A percentile compares a stretch with the other conserved stretches of the same genome.
Evolutionary conservation across 2,113 vertebrate species (phyloP).

Genomic region (Bujurquina vittata): DNA sequence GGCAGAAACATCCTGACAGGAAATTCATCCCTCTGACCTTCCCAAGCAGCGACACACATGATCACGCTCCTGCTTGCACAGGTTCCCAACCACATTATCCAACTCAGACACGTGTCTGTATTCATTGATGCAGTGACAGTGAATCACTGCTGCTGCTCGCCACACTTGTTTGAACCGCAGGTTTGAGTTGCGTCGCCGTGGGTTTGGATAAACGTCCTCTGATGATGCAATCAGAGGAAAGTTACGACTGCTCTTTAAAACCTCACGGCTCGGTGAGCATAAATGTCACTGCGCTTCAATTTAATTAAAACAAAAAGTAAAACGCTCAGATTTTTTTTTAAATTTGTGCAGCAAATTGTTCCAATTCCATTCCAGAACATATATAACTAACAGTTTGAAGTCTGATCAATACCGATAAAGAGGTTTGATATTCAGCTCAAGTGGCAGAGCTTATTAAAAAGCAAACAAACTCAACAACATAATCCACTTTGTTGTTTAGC

Average conservation of each 20-base stretch:
- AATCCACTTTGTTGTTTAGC: not conserved
- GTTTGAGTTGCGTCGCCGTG: no score
- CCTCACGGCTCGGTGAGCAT: not conserved
- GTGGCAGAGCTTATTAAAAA: no score
- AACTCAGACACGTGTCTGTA: not conserved
- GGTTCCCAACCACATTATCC: not conserved
- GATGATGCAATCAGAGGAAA: not conserved
- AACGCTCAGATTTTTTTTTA: no score
- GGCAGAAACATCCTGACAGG: not conserved
- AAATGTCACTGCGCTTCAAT: no score
- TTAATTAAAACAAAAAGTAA: no score
- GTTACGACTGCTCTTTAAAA: not conserved
- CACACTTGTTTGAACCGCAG: not conserved
- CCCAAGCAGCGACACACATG: not conserved
- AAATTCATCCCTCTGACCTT: constrained; percentile 1
- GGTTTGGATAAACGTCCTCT: no score
- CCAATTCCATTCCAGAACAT: not conserved
- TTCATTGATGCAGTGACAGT: not conserved
- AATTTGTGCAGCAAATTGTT: not conserved
- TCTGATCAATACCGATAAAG: no score
- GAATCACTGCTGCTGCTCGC: not conserved
- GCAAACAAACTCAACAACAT: not conserved
- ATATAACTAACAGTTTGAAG: no score
- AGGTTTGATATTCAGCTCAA: no score
- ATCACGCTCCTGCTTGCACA: not conserved